phyloP scores from a whole-genome alignment of 2,113 vertebrate genomes.

The Oryzias curvinotus region DNA sequence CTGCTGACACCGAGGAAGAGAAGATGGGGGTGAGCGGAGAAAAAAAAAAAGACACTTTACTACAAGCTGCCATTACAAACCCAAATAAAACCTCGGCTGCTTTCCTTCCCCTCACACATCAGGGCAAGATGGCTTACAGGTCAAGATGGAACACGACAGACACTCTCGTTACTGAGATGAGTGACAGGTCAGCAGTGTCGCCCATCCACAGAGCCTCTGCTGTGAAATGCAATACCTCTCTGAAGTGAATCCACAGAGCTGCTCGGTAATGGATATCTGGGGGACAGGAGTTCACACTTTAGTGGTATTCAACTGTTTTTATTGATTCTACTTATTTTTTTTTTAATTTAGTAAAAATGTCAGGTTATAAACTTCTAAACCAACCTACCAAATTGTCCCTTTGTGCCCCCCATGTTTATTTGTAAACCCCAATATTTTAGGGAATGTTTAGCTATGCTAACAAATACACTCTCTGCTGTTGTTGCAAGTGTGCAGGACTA shows the following conservation, averaged over 20 bases:
- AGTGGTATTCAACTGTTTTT: slow-evolving; percentile 19
- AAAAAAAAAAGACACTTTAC: slow-evolving; percentile 28
- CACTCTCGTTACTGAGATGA: slow-evolving; percentile 45
- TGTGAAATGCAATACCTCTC: slow-evolving; percentile 40
- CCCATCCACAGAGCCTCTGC: slow-evolving; percentile 38
- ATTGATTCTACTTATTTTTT: slow-evolving; percentile 28
- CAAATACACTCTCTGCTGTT: too few species aligned
- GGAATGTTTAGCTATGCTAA: too few species aligned
- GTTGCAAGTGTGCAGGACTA: too few species aligned
- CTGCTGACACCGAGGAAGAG: slow-evolving; percentile 44
- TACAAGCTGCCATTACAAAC: slow-evolving; percentile 13
- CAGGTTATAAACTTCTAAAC: too few species aligned
- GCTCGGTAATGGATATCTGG: slow-evolving; percentile 30
- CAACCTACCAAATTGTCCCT: too few species aligned
- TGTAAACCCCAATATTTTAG: too few species aligned
- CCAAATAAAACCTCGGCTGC: slow-evolving; percentile 52
- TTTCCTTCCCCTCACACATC: slow-evolving; percentile 14
- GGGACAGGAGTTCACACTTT: slow-evolving; percentile 27
- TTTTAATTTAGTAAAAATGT: too few species aligned
- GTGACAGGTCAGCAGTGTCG: slow-evolving; percentile 61
- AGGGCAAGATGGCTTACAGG: slow-evolving; percentile 27
- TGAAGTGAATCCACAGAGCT: slow-evolving; percentile 30
- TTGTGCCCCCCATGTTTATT: too few species aligned
- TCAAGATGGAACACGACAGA: slow-evolving; percentile 58
- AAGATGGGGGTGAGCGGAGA: not conserved